A percentile compares a stretch with the other conserved stretches of the same genome.
Evolutionary conservation across 2,797 vertebrate species (phyloP).

Genomic region (Petrocephalus sullivani): DNA sequence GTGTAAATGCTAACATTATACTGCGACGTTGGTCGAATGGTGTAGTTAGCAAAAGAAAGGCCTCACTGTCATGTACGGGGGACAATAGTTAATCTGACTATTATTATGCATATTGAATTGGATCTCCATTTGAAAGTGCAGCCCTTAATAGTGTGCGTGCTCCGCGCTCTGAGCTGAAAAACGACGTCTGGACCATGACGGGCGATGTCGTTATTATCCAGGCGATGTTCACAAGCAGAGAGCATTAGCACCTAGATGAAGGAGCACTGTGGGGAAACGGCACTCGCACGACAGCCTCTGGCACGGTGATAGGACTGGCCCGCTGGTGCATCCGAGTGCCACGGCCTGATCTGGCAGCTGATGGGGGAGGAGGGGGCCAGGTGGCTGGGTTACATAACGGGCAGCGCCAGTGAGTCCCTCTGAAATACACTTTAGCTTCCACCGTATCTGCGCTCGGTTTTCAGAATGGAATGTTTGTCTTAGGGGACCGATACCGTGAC

Average conservation of each 20-base stretch:
- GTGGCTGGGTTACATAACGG: neutral
- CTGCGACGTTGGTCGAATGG: neutral
- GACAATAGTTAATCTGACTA: neutral
- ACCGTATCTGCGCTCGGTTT: neutral
- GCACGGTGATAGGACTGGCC: neutral
- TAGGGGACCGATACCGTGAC: neutral
- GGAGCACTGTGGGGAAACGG: neutral
- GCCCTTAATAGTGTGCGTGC: neutral
- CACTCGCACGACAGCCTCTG: neutral
- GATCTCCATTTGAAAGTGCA: neutral
- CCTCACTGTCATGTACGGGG: neutral
- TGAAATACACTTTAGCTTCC: neutral
- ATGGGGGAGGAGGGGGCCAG: neutral
- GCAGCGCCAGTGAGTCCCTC: neutral
- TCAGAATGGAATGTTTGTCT: neutral
- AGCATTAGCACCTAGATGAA: slow-evolving; percentile 9
- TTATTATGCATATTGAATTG: neutral
- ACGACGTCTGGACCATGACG: slow-evolving; percentile 6
- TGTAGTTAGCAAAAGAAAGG: neutral
- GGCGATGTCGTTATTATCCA: slow-evolving; percentile 19
- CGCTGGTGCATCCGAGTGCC: neutral
- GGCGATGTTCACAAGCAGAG: slow-evolving; percentile 15
- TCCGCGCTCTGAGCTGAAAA: neutral
- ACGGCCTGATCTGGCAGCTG: neutral
- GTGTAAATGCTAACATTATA: neutral